Evolutionary conservation across 2,888 invertebrate genomes (phyloP), one percentile per base, ranked within the genome.

Genomic region (Acanthosoma haemorrhoidale): DNA sequence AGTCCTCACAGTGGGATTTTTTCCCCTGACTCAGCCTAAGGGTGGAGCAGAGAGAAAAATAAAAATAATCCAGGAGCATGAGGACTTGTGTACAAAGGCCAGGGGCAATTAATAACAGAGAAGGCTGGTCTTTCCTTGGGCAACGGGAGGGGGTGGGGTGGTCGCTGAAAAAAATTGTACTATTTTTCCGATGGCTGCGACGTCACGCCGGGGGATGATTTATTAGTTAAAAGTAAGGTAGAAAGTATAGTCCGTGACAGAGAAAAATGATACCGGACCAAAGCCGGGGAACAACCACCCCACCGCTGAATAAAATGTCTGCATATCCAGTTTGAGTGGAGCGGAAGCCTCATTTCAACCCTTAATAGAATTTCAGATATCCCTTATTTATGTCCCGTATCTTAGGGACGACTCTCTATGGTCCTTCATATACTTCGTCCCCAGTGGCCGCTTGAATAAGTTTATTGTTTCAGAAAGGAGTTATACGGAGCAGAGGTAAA

Each of bases 321-420:
- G 51, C 51, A 51, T 51, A 51, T 51, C 51, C 51, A 51, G n/a
- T n/a, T 1, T n/a, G 25, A 9, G n/a, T n/a, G n/a, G n/a, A n/a
- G n/a, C 21, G 43, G 21, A 21, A 18, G 8, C 16, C n/a, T 51
- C 51, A 51, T 51, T 51, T 25, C 13, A 25, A 25, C 51, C n/a
- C 51, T 25, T 51, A 51, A 51, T 51, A 51, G 51, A 51, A 51
- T 51, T 51, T 51, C 51, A 51, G 51, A 51, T 51, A 18, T 21
- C 51, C 25, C n/a, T 51, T 51, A 51, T 51, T 51, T 51, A 51
- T 51, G 51, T 51, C 18, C 15, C 25, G 25, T 2, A n/a, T 13
- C 51, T n/a, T n/a, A n/a, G n/a, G n/a, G n/a, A n/a, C n/a, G n/a
- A n/a, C n/a, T n/a, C 25, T 29, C 25, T 3, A 13, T 25, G 25